Percentiles rank a stretch among this genome's conserved stretches.
These are phyloP conservation scores for Spisula solida DNA, from an alignment of 2,888 invertebrate species.

Conservation along the genomic window DNA sequence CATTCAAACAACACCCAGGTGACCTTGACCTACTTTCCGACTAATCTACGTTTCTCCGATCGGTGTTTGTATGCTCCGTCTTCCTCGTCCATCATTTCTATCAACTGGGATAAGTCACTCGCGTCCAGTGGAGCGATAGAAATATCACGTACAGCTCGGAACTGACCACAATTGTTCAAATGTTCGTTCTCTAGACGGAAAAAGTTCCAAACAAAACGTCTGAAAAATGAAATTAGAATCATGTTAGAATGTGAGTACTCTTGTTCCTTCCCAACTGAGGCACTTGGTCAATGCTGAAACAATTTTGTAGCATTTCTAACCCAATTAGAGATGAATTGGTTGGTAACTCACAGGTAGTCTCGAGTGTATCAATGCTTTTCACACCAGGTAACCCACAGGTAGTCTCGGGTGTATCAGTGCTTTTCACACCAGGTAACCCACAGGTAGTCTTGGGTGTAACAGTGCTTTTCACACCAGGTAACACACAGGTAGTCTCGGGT, in stretches of 20 bases:
- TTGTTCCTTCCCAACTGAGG: too few relatives aligned
- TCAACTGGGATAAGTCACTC: slow-evolving; percentile 93
- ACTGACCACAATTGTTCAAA: slow-evolving; percentile 98
- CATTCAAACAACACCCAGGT: background rate
- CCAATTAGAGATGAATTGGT: too few relatives aligned
- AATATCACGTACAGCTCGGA: slow-evolving; percentile 99
- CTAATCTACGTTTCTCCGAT: slow-evolving; percentile 73
- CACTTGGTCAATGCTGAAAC: too few relatives aligned
- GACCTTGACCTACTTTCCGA: slow-evolving; percentile 71
- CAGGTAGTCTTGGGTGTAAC: too few relatives aligned
- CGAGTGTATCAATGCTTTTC: too few relatives aligned
- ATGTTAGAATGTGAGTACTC: background rate
- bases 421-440: too few relatives aligned
- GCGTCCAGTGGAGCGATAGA: slow-evolving; percentile 89
- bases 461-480: too few relatives aligned
- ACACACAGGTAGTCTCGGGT: too few relatives aligned
- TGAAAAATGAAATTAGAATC: slow-evolving; percentile 66
- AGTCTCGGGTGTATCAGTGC: too few relatives aligned
- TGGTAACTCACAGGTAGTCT: too few relatives aligned
- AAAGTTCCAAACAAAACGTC: slow-evolving; percentile 99
- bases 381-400: too few relatives aligned
- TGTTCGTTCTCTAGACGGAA: slow-evolving; percentile 99
- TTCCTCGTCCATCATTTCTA: slow-evolving; percentile 97
- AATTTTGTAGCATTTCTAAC: too few relatives aligned
- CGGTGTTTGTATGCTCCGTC: slow-evolving; percentile 93